phyloP scores from a whole-genome alignment of 2,797 vertebrate genomes.

The Miichthys miiuy region DNA sequence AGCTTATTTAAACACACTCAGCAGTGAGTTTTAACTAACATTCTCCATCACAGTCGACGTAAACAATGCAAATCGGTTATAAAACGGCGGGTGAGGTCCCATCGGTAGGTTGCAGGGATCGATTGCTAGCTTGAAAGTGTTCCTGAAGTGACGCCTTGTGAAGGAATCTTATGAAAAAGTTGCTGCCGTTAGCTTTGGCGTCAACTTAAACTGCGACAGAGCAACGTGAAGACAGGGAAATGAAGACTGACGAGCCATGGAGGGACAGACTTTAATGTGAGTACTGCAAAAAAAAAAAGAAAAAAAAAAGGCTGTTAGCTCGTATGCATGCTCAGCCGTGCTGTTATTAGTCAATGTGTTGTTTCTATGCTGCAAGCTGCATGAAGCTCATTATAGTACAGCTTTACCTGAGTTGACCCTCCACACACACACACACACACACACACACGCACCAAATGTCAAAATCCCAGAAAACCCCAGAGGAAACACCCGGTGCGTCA shows the following conservation, averaged over 20 bases:
- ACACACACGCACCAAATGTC: neutral
- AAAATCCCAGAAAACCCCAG: neutral
- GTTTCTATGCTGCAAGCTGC: neutral
- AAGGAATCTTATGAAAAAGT: constrained; percentile 32
- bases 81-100: neutral
- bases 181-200: constrained; percentile 10
- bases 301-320: neutral
- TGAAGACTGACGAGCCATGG: constrained; percentile 30
- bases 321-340: constrained; percentile 17
- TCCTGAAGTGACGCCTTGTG: constrained; percentile 55
- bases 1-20: neutral
- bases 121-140: constrained; percentile 40
- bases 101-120: neutral
- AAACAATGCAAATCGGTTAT: neutral
- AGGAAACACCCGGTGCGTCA: neutral
- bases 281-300: constrained; percentile 26
- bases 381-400: neutral
- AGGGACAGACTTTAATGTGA: constrained; percentile 52
- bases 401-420: constrained; percentile 8
- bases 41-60: neutral
- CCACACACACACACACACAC: neutral
- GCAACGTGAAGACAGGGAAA: constrained; percentile 22
- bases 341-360: neutral
- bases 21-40: neutral
- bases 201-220: constrained; percentile 32